Evolutionary conservation across 2,113 vertebrate genomes (phyloP), one percentile per base, ranked within the genome.

Genomic region (Oryctolagus cuniculus): DNA sequence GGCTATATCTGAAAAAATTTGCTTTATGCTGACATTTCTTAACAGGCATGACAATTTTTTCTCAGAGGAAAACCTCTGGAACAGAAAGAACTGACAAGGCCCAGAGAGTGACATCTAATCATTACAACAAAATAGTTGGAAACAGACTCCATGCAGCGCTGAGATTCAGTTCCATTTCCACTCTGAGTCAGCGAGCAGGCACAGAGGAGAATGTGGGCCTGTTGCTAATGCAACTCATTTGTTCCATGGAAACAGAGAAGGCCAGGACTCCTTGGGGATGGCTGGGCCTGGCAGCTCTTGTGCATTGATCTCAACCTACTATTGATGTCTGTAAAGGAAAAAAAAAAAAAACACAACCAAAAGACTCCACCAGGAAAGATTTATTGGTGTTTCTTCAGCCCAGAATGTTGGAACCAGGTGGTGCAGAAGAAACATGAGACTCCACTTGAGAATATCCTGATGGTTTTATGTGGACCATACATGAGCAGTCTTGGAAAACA

Each of bases 181-280:
- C 49, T 24, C 7, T 87, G 80, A 85, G 49, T 82, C 80, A 61
- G 77, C 93, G 38, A 69, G 36, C 51, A 67, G 24, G 31, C 38
- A 12, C 21, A 31, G 3, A 67, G 36, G 13, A 86, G 51, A 88
- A 38, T 15, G 53, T 25, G n/a, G 22, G 11, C 31, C 61, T 87
- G 29, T 31, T 55, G 80, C n/a, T 78, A 84, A 82, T 22, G 63
- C 89, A 90, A 34, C 24, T 84, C 64, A 79, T 87, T 81, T 87
- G 51, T 93, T 86, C 87, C 34, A 31, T 1, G 29, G 49, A 87
- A 96, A 87, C 4, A 9, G 92, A 94, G 36, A 91, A 89, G 63
- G 69, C 51, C 63, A 77, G 53, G 67, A 61, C 13, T 87, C 79
- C 53, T 73, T 0, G 3, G 29, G 70, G 44, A 75, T 21, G 22